Evolutionary conservation across 2,888 invertebrate species (phyloP).

Genomic region (Thecophora atra): DNA sequence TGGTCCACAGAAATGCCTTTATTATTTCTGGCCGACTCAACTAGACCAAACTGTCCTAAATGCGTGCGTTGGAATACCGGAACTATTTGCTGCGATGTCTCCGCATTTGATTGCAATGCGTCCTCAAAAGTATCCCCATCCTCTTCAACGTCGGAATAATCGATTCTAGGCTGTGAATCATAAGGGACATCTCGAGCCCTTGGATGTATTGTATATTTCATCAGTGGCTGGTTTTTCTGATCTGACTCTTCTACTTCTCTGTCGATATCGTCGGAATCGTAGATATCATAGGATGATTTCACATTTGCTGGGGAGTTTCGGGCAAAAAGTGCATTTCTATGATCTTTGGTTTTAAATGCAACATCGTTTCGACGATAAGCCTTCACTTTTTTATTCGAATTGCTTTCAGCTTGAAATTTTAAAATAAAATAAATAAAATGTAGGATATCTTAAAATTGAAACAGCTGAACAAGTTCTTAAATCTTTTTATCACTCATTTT

Average conservation of each 20-base stretch:
- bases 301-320: background rate
- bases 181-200: background rate
- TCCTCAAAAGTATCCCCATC: background rate
- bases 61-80: slow-evolving; percentile 2
- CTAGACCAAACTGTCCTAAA: slow-evolving; percentile 23
- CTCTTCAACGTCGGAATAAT: background rate
- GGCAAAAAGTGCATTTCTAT: background rate
- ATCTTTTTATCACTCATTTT: too few relatives aligned
- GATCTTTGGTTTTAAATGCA: background rate
- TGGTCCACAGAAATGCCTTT: background rate
- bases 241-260: background rate
- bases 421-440: too few relatives aligned
- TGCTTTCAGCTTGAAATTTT: too few relatives aligned
- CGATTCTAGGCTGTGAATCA: background rate
- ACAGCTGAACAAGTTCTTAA: too few relatives aligned
- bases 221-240: background rate
- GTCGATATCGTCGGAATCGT: slow-evolving; percentile 6
- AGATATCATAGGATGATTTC: background rate
- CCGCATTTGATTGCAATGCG: slow-evolving; percentile 30
- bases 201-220: background rate
- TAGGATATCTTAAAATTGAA: too few relatives aligned
- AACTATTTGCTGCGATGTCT: slow-evolving; percentile 6
- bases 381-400: background rate
- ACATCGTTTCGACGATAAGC: background rate
- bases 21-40: background rate